Evolutionary conservation across 1,140 invertebrate species (phyloP), one percentile per base, ranked within the genome.

Genomic region (Hyposmocoma kahamanoa): DNA sequence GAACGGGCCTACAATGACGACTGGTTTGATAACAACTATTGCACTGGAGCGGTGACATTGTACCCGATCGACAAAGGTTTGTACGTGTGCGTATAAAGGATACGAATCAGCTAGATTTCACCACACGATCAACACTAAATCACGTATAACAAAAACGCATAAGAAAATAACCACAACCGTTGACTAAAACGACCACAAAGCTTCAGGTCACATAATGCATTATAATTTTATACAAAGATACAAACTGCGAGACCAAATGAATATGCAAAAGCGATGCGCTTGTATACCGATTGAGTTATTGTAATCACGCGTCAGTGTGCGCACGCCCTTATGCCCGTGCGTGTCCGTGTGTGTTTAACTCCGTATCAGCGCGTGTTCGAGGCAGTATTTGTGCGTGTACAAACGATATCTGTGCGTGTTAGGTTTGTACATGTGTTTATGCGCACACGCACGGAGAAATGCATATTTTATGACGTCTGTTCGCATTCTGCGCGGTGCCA

Each of bases 191-290:
- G 66, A 52, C 22, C 53, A 57, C 42, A 30, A 60, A 47, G 50
- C 49, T 42, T 34, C 50, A 34, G 70, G 71, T 76, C 74, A 72
- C 68, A 74, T 82, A 79, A 82, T 80, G 72, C 74, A 84, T 82
- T 84, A 84, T 84, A 82, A 84, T 84, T 81, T 82, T 75, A 84
- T 82, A 84, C 76, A 79, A 80, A 75, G 78, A 82, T 80, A 82
- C 78, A 72, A 76, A 79, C 67, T 71, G 75, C 72, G 64, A 71
- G 51, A 57, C 57, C 67, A 69, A 80, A 84, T 84, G 80, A 84
- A 84, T 84, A 84, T 84, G 80, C 80, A 84, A 78, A 75, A 63
- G 62, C 50, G 60, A 62, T 70, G 63, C 58, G 65, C 58, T 50
- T 80, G 75, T 80, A 62, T 59, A 60, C 49, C 66, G 70, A 79